Evolutionary conservation across 2,113 vertebrate genomes (phyloP).

Genomic region (Ammodytes marinus): DNA sequence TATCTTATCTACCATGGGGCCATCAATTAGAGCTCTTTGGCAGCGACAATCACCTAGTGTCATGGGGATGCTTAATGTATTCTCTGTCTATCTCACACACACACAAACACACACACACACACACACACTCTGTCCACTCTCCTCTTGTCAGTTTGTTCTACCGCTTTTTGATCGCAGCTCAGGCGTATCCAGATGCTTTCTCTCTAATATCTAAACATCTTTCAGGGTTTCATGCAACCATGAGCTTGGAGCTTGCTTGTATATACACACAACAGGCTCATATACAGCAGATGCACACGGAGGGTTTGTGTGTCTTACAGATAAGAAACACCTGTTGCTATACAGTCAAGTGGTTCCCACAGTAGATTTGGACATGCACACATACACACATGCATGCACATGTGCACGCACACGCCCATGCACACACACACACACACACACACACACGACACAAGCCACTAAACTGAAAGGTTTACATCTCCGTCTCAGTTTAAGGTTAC

Average conservation of each 20-base stretch:
- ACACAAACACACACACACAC: too few relatives aligned
- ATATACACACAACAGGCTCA: conserved; percentile 49
- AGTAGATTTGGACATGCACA: conserved; percentile 12
- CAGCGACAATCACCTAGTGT: neutral
- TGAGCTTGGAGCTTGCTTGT: conserved; percentile 26
- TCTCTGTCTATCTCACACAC: neutral
- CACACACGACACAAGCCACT: neutral
- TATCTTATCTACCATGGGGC: too few relatives aligned
- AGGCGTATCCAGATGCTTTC: conserved; percentile 55
- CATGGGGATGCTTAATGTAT: neutral
- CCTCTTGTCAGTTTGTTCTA: neutral
- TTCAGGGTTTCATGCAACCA: conserved; percentile 23
- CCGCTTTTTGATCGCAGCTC: conserved; percentile 10
- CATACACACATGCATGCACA: neutral
- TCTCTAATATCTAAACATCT: conserved; percentile 55
- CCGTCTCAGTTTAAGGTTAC: conserved; percentile 1
- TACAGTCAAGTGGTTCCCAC: conserved; percentile 27
- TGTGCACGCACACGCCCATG: too few relatives aligned
- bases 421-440: neutral
- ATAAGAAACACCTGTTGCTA: conserved; percentile 64
- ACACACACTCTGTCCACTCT: conserved; percentile 2
- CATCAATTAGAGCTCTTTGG: too few relatives aligned
- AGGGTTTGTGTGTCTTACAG: conserved; percentile 37
- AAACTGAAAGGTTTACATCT: neutral
- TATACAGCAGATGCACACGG: conserved; percentile 43